phyloP scores from a whole-genome alignment of 2,888 invertebrate genomes.

The Tortrix viridana region DNA sequence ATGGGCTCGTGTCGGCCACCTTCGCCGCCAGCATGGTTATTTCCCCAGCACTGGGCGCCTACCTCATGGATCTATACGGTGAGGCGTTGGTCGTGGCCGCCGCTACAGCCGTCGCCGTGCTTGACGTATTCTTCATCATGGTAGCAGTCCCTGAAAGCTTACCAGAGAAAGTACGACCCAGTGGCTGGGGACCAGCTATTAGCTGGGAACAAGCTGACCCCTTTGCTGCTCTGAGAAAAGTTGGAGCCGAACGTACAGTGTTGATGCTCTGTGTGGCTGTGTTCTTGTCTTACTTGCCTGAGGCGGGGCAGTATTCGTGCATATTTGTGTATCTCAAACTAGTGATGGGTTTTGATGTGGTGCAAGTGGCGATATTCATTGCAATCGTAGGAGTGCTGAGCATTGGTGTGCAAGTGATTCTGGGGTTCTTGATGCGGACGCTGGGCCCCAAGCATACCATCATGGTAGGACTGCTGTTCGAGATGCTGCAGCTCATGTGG shows the following conservation, averaged over 20 bases:
- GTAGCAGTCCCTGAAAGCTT: slow-evolving; percentile 99
- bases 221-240: slow-evolving; percentile 95
- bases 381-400: slow-evolving; percentile 98
- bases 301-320: slow-evolving; percentile 99
- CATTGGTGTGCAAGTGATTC: slow-evolving; percentile 96
- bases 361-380: slow-evolving; percentile 98
- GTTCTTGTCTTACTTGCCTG: slow-evolving; percentile 98
- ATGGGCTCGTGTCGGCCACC: slow-evolving; percentile 98
- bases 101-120: slow-evolving; percentile 96
- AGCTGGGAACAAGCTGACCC: slow-evolving; percentile 99
- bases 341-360: slow-evolving; percentile 97
- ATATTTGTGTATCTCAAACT: slow-evolving; percentile 99
- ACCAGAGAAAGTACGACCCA: slow-evolving; percentile 93
- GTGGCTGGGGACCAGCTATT: slow-evolving; percentile 93
- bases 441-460: slow-evolving; percentile 98
- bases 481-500: slow-evolving; percentile 98
- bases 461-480: slow-evolving; percentile 97
- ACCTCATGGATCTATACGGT: slow-evolving; percentile 93
- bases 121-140: slow-evolving; percentile 99
- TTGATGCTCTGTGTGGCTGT: slow-evolving; percentile 98
- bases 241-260: slow-evolving; percentile 97
- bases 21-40: slow-evolving; percentile 99
- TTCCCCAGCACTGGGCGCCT: slow-evolving; percentile 97
- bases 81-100: slow-evolving; percentile 95
- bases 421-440: slow-evolving; percentile 91